These are phyloP conservation scores for Polietes domitor DNA, from an alignment of 2,888 invertebrate genomes.

Conservation along the genomic window DNA sequence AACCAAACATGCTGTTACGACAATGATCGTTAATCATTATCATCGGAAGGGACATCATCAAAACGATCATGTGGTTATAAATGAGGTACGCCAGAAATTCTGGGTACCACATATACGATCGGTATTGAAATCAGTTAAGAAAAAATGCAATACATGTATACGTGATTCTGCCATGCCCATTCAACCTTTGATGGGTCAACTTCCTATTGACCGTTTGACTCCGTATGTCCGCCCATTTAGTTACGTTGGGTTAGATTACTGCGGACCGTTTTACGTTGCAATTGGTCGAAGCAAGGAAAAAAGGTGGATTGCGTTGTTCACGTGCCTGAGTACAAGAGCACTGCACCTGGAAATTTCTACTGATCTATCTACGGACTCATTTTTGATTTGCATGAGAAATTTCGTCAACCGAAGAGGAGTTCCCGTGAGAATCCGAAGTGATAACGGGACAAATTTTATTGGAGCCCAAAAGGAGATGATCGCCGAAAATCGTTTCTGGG, in stretches of 20 bases:
- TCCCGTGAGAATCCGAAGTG: constrained; percentile 63
- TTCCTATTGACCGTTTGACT: constrained; percentile 60
- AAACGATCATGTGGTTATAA: constrained; percentile 36
- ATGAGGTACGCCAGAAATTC: constrained; percentile 56
- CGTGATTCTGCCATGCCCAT: constrained; percentile 16
- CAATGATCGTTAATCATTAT: neutral
- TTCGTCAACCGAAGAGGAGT: too few species aligned
- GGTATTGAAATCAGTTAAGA: constrained; percentile 48
- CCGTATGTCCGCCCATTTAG: constrained; percentile 62
- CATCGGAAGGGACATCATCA: constrained; percentile 44
- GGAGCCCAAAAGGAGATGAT: constrained; percentile 48
- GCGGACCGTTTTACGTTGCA: constrained; percentile 60
- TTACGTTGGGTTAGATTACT: constrained; percentile 68
- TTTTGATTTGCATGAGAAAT: too few species aligned
- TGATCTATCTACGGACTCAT: too few species aligned
- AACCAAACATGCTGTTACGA: constrained; percentile 16
- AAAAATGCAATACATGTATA: constrained; percentile 18
- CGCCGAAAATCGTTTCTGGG: constrained; percentile 41
- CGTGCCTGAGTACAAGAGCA: constrained; percentile 62
- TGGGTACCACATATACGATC: too few species aligned
- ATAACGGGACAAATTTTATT: constrained; percentile 15
- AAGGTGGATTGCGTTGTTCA: constrained; percentile 44
- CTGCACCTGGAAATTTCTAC: constrained; percentile 55
- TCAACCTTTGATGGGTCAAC: constrained; percentile 69
- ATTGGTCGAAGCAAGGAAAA: constrained; percentile 54